Conservation (phyloP, 35 echinoderm and acorn worm genomes). For the Lytechinus pictus region DNA sequence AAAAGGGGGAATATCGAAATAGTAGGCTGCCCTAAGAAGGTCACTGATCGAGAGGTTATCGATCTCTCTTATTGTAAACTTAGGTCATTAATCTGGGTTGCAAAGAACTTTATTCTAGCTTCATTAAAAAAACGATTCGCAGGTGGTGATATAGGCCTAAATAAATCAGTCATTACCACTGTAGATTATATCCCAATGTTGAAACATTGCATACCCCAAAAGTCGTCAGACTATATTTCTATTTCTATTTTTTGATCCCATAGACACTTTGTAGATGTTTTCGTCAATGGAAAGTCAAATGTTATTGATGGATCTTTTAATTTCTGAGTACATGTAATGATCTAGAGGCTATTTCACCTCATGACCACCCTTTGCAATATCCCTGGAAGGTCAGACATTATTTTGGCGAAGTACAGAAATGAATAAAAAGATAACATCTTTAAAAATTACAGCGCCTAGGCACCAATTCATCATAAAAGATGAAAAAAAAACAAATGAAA, state of each 20-base stretch:
- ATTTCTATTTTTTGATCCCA: not conserved
- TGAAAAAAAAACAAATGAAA: not conserved
- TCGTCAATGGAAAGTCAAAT: not conserved
- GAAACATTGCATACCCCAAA: not conserved
- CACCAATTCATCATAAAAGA: not conserved
- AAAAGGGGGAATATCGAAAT: not conserved
- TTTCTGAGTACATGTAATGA: not conserved
- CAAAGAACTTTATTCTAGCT: not conserved
- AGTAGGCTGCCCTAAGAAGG: not conserved
- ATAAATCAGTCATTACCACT: not conserved
- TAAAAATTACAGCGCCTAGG: not conserved
- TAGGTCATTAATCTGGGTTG: not conserved
- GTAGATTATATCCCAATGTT: not conserved
- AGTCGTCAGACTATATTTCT: not conserved
- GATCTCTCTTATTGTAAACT: not conserved
- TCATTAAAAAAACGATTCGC: not conserved
- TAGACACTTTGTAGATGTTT: not conserved
- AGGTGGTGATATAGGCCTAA: not conserved
- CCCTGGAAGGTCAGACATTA: not conserved
- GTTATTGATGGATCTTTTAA: not conserved
- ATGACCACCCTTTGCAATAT: not conserved
- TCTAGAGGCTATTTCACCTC: not conserved
- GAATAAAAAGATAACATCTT: not conserved
- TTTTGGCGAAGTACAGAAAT: not conserved
- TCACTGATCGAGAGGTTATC: slow-evolving; percentile 17